Evolutionary conservation across 2,888 invertebrate genomes (phyloP), one percentile per base, ranked within the genome.

Genomic region (Luffia ferchaultella): DNA sequence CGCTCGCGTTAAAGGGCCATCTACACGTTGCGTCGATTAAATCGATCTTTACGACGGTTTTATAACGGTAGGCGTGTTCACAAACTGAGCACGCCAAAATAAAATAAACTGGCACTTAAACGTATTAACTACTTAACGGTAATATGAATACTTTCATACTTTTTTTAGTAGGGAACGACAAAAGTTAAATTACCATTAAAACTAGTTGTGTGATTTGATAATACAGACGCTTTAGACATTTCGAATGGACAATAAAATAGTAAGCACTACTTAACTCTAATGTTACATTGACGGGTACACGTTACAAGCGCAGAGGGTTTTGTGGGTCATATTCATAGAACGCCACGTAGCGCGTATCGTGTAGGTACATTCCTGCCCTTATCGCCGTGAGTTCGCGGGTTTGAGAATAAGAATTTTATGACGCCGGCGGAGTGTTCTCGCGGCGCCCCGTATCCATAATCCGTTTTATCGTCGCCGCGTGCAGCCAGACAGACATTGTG

Each of bases 361-460:
- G n/a, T n/a, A n/a, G n/a, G n/a, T n/a, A n/a, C n/a, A n/a, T n/a
- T n/a, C 42, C 20, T 42, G 16, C 5, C 18, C 48, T 42, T 48
- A 48, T 42, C 19, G 48, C 16, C 7, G 41, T 41, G 41, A 41
- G 48, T 48, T 48, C 42, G 49, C 42, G 54, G 50, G 54, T 54
- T 57, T 59, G 65, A 67, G 30, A 30, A 12, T 68, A 66, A 57
- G 57, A 60, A 60, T 62, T 70, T 70, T 69, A 69, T 65, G 64
- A 63, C 57, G 55, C 30, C 42, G 48, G 42, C 42, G 42, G 42
- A 48, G 42, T 48, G 42, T 42, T 48, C 48, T 48, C 18, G 41
- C 42, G n/a, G 30, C 20, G 46, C 20, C 20, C 20, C 44, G 45
- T 43, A 20, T 44, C 49, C 45, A 49, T 49, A 49, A 49, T 44